Percentiles rank a stretch among this genome's conserved stretches.
phyloP scores from a whole-genome alignment of 2,113 vertebrate species.

The Heterotilapia buettikoferi region DNA sequence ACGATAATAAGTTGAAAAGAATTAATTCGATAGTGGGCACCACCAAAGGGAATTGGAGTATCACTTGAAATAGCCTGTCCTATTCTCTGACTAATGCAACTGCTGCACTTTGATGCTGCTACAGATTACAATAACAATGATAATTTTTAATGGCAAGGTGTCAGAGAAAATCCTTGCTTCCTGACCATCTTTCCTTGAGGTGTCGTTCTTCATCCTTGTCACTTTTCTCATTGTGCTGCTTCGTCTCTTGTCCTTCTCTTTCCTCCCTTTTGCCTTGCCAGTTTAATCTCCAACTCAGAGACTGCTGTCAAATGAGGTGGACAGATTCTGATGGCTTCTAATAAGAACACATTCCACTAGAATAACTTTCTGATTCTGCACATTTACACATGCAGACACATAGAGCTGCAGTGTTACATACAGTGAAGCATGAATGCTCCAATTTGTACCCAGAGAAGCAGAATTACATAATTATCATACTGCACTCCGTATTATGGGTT shows the following conservation, averaged over 20 bases:
- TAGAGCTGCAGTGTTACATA: neutral
- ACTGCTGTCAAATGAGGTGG: slow-evolving; percentile 12
- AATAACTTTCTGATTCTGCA: slow-evolving; percentile 32
- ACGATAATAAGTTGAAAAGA: neutral
- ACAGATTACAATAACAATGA: slow-evolving; percentile 13
- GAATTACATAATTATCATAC: neutral
- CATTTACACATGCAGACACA: neutral
- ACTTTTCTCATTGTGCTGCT: neutral
- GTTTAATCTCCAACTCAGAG: neutral
- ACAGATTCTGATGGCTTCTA: slow-evolving; percentile 41
- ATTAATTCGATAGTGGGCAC: neutral
- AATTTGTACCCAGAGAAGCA: neutral
- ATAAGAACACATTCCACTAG: slow-evolving; percentile 56
- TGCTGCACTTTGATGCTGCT: neutral
- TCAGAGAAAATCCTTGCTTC: neutral
- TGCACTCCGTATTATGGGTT: neutral
- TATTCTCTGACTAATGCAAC: neutral
- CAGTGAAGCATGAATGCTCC: neutral
- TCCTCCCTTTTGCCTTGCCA: neutral
- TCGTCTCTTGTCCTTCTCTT: neutral
- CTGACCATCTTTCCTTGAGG: neutral
- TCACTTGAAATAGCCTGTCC: neutral
- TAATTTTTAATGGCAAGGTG: slow-evolving; percentile 28
- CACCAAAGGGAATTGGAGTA: neutral
- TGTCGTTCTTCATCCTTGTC: slow-evolving; percentile 17